Base-by-base conservation (phyloP, 1,140 invertebrate species). In the Drosophila mayri region DNA sequence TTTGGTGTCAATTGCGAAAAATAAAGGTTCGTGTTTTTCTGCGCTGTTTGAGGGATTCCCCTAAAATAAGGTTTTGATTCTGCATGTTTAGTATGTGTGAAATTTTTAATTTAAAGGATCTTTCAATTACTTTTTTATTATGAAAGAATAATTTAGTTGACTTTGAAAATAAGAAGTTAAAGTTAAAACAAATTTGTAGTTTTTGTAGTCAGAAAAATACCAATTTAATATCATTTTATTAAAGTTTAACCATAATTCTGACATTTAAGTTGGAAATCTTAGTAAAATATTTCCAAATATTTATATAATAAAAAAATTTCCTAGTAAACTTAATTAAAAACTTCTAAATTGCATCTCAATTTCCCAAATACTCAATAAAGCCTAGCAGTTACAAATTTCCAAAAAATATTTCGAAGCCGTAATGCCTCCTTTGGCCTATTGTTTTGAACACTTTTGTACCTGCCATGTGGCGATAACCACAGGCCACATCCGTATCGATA, bases 391-490 rank as follows among this genome's bases (percentile, higher is more conserved):
- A 18, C 3, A 22, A 18, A 4, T 30, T 40, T 7, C 11, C 5
- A 30, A 8, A 1, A 35, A 35, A 35, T 5, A 44, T 40, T 20
- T 20, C 4, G 1, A 22, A 20, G n/a, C 2, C 37, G 1, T 12
- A 12, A 3, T 10, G 18, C 8, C 28, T 6, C 14, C 55, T 35
- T 30, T 28, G 46, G 35, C 25, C 64, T 66, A 66, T 47, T 47
- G 25, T 22, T 28, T 12, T 54, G 62, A 22, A 38, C 66, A 37
- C 22, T 16, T 44, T 54, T 70, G 62, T 70, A 70, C 66, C 66
- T 70, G 66, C 61, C 49, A 25, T 25, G 35, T 18, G 52, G 30
- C n/a, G 62, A 70, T 66, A 67, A 55, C 63, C 76, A 71, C 49
- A 50, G 47, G 57, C 54, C 65, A 55, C 68, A 81, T 62, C 16